A percentile compares a stretch with the other conserved stretches of the same genome.
Evolutionary conservation across 2,113 vertebrate genomes (phyloP).

Genomic region (Paramormyrops kingsleyae): DNA sequence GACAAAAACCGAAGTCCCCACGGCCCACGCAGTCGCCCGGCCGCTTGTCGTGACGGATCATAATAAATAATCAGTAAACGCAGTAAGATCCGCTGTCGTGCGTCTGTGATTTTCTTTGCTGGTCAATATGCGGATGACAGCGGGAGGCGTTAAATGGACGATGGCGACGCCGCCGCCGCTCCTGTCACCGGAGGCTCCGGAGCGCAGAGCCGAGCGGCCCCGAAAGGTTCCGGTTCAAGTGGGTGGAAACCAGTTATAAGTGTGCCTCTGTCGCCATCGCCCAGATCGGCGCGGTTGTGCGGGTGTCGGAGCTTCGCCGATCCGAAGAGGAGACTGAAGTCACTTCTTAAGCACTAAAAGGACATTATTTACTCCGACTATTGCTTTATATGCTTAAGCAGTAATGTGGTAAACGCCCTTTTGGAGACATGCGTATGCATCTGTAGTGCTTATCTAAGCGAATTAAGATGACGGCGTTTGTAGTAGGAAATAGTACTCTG

Average conservation of each 20-base stretch:
- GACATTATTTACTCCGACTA: not conserved
- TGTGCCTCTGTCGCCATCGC: not conserved
- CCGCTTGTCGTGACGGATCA: constrained; percentile 28
- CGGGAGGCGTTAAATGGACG: not conserved
- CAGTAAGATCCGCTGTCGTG: not conserved
- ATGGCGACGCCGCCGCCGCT: constrained; percentile 7
- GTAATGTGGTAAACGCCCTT: not conserved
- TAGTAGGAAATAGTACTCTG: not conserved
- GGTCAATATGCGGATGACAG: not conserved
- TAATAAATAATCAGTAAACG: not conserved
- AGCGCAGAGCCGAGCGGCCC: constrained; percentile 3
- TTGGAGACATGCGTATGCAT: not conserved
- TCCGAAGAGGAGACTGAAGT: not conserved
- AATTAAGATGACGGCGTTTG: not conserved
- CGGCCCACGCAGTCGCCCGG: constrained; percentile 24
- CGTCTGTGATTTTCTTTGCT: constrained; percentile 11
- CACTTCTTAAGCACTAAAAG: not conserved
- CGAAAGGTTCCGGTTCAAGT: constrained; percentile 71
- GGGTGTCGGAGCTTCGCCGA: not conserved
- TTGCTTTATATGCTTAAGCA: not conserved
- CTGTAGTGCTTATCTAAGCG: not conserved
- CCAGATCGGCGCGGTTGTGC: not conserved
- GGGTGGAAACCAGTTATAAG: constrained; percentile 32
- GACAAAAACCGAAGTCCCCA: constrained; percentile 26
- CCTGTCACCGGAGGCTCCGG: constrained; percentile 39